Base-by-base conservation (phyloP, 2,888 invertebrate species). In the Cenopis cana region DNA sequence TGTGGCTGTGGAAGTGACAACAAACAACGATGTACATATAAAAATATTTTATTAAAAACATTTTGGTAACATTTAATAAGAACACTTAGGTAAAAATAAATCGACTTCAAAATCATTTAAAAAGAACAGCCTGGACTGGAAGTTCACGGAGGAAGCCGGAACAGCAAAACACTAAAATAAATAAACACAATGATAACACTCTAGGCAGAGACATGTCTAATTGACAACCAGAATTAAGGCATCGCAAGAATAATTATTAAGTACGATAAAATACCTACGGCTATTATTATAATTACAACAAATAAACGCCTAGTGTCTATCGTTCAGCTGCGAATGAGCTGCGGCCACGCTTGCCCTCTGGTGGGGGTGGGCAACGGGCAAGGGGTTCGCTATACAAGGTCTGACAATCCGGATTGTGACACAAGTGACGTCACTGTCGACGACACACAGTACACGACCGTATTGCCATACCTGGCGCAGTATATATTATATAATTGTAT, bases 21-120 rank as follows among this genome's bases (percentile, higher is more conserved):
- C 46, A 68, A 90, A 89, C 85, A 82, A 75, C 78, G 75, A 69
- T 73, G 12, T 94, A 94, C 93, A 93, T 94, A 94, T 94, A 94
- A 94, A 94, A 94, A 94, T 94, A 94, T 94, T 94, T 94, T 94
- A 94, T 94, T 94, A 94, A 94, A 94, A 94, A 94, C 94, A 94
- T 94, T 94, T 94, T 94, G 94, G 94, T 94, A 94, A 94, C 94
- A 94, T 94, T 94, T 94, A 94, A 94, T 94, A 94, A 94, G 94
- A 94, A 94, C 94, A 94, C 94, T 94, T 94, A 94, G 94, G 94
- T 94, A 93, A 94, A 93, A 94, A 93, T 94, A 93, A 94, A 93
- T 92, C 91, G 92, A 94, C 94, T 85, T 91, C 91, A 93, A 94
- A 94, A 94, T 94, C 83, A 94, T 94, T 93, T 92, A 83, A 93